Percentiles rank a stretch among this genome's conserved stretches.
These are phyloP conservation scores for Drosophila buzzatii DNA, from an alignment of 2,888 invertebrate species.

Conservation along the genomic window DNA sequence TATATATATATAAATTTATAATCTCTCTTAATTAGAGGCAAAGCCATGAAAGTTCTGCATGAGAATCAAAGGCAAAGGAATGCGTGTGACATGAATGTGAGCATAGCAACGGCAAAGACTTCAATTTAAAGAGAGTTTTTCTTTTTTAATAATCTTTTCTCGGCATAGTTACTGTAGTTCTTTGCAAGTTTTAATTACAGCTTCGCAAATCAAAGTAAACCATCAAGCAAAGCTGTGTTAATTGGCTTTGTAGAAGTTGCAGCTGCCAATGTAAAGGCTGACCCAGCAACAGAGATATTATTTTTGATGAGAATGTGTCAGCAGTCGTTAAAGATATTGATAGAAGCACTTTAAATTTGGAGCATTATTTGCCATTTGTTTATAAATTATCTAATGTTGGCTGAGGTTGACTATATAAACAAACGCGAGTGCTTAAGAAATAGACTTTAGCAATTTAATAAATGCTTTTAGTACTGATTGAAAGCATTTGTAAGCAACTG, in stretches of 20 bases:
- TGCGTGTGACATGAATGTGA: not conserved
- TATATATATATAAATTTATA: not conserved
- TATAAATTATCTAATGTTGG: not conserved
- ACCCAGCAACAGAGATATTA: not conserved
- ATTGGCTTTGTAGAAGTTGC: not conserved
- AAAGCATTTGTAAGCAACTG: too few species aligned
- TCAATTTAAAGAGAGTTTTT: not conserved
- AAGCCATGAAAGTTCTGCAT: not conserved
- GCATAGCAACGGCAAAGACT: not conserved
- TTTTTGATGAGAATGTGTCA: not conserved
- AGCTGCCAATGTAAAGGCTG: too few species aligned
- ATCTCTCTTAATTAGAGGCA: not conserved
- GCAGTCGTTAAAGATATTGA: not conserved
- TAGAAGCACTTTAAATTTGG: rapidly evolving
- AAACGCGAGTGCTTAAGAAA: too few species aligned
- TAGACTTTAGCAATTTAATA: not conserved
- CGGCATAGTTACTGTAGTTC: not conserved
- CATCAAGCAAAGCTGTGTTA: not conserved
- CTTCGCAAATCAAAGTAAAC: not conserved
- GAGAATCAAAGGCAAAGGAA: not conserved
- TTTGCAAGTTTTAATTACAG: not conserved
- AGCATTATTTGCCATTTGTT: not conserved
- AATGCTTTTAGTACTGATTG: too few species aligned
- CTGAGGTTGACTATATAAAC: not conserved
- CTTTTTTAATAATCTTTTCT: too few species aligned